These are phyloP conservation scores for Isaurus tuberculatus DNA, from an alignment of 92 coral and sea anemone genomes.

Conservation along the genomic window DNA sequence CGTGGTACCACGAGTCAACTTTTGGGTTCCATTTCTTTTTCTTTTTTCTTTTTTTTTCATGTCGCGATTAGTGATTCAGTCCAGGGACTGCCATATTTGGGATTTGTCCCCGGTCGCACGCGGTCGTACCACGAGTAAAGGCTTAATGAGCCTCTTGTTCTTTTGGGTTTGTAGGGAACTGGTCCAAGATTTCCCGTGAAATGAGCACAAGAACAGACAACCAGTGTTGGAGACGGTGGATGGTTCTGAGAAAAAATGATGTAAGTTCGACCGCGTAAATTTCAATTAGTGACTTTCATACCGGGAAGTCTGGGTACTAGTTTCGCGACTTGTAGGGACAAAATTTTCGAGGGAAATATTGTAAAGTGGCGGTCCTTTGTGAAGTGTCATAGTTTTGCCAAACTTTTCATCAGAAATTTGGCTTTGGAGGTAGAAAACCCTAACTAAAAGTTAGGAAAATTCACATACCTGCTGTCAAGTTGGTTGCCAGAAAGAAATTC, in stretches of 20 bases:
- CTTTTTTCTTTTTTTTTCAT: too few species aligned
- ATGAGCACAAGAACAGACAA: slow-evolving; percentile 88
- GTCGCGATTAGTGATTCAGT: too few species aligned
- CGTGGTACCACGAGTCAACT: too few species aligned
- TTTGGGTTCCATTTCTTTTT: too few species aligned
- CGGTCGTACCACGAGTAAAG: too few species aligned
- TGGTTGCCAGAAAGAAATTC: neutral
- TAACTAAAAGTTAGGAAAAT: too few species aligned
- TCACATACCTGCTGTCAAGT: neutral
- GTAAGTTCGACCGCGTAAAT: too few species aligned
- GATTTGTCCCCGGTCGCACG: too few species aligned
- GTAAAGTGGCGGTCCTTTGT: neutral
- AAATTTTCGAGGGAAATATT: neutral
- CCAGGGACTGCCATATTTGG: too few species aligned
- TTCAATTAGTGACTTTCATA: slow-evolving; percentile 32
- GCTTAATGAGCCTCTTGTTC: too few species aligned
- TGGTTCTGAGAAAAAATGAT: slow-evolving; percentile 71
- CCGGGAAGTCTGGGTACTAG: slow-evolving; percentile 53
- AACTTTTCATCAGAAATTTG: too few species aligned
- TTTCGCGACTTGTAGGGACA: slow-evolving; percentile 31
- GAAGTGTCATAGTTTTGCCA: neutral
- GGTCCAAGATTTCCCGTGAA: slow-evolving; percentile 89
- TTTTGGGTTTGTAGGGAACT: slow-evolving; percentile 56
- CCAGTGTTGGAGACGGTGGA: slow-evolving; percentile 96
- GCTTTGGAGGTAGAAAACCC: too few species aligned